Evolutionary conservation across 2,113 vertebrate species (phyloP).

Genomic region (Scolopax mira): DNA sequence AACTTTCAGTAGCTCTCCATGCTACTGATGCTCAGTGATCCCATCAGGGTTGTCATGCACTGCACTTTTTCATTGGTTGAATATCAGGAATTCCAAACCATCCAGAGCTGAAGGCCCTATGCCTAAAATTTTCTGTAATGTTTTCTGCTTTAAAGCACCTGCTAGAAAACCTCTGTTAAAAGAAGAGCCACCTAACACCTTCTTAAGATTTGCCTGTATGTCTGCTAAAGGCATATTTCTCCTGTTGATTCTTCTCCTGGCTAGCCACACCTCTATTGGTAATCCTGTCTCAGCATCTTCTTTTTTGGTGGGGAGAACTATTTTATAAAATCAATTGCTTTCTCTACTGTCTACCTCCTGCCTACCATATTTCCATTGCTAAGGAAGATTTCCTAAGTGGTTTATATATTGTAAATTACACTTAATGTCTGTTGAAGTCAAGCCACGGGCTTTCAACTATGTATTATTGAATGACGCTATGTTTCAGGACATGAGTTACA

Average conservation of each 20-base stretch:
- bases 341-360: not conserved
- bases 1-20: not conserved
- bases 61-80: not conserved
- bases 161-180: not conserved
- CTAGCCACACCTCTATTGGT: not conserved
- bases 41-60: not conserved
- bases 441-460: slow-evolving; percentile 11
- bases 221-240: not conserved
- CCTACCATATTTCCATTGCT: not conserved
- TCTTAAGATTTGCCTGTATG: not conserved
- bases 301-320: not conserved
- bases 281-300: not conserved
- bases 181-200: not conserved
- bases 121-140: not conserved
- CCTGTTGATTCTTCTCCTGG: not conserved
- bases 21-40: not conserved
- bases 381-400: not conserved
- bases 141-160: not conserved
- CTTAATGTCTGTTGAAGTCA: not conserved
- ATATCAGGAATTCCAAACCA: not conserved
- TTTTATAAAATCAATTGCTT: not conserved
- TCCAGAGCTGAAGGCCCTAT: not conserved
- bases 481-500: slow-evolving; percentile 36
- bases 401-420: not conserved
- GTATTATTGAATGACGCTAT: slow-evolving; percentile 17